Evolutionary conservation across 2,888 invertebrate species (phyloP), one percentile per base, ranked within the genome.

Genomic region (Meiosimyza platycephala): DNA sequence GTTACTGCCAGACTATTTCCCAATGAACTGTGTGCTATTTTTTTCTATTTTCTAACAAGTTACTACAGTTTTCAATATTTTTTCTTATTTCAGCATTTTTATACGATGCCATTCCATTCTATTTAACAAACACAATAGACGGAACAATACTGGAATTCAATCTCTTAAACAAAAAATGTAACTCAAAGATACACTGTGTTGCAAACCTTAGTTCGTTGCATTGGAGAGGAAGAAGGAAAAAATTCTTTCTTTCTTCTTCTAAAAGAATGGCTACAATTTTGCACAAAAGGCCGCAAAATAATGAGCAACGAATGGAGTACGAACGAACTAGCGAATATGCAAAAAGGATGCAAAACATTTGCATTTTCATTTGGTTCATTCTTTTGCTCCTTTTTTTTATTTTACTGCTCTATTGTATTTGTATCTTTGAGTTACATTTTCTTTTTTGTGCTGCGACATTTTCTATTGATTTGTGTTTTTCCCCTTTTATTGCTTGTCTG

Each of bases 221-320:
- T 54, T 28, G 59, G 18, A 64, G 18, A 12, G 18, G 9, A 28
- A 33, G 40, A 9, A 63, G n/a, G 9, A 48, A 22, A 63, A 12
- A 47, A 62, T 13, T 3, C n/a, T 13, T 47, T 40, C 62, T 63
- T 40, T 62, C 33, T 28, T 62, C n/a, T 62, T 28, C 28, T 9
- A 22, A 62, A 62, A 40, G 16, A 62, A 16, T 33, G 62, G 28
- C 6, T 40, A 40, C 6, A 40, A 40, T 40, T 40, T 40, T 40
- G 63, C 70, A 70, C 70, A 70, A 70, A 63, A 50, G 62, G 33
- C 52, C 62, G 70, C 63, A 62, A 60, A 67, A 70, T 62, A 70
- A 70, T 63, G 70, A 70, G 70, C 70, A 70, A 47, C 70, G 63
- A 22, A 59, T 40, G 40, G 40, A 40, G 40, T 40, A 40, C 40